Evolutionary conservation across 1,140 invertebrate genomes (phyloP).

Genomic region (Formica exsecta): DNA sequence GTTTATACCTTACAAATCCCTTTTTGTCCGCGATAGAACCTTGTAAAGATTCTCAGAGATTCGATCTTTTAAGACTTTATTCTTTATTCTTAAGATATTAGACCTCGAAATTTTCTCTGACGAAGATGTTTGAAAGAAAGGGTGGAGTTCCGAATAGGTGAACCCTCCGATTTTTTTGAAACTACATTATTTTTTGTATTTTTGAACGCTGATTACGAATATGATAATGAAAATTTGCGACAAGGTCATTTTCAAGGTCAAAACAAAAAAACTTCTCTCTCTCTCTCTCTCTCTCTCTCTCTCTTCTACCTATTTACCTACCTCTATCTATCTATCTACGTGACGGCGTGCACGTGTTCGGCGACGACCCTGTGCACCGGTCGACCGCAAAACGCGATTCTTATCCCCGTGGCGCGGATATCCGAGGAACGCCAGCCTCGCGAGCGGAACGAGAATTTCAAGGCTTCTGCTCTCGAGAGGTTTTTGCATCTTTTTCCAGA

Average conservation of each 20-base stretch:
- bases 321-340: conserved; percentile 6
- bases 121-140: not conserved
- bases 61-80: not conserved
- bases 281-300: conserved; percentile 16
- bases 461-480: too few species aligned
- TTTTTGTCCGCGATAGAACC: not conserved
- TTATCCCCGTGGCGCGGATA: conserved; percentile 17
- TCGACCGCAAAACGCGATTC: conserved; percentile 33
- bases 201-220: too few species aligned
- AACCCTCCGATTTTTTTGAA: too few species aligned
- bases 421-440: not conserved
- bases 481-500: not conserved
- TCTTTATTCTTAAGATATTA: not conserved
- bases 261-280: too few species aligned
- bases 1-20: not conserved
- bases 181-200: too few species aligned
- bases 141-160: too few species aligned
- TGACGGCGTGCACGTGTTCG: conserved; percentile 65
- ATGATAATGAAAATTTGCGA: too few species aligned
- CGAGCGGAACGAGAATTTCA: not conserved
- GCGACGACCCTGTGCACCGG: conserved; percentile 15
- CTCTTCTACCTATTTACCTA: conserved; percentile 22
- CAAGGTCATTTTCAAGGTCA: too few species aligned
- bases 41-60: not conserved
- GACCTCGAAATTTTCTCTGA: not conserved